Evolutionary conservation across 2,888 invertebrate species (phyloP), one percentile per base, ranked within the genome.

Genomic region (Melieria omissa): DNA sequence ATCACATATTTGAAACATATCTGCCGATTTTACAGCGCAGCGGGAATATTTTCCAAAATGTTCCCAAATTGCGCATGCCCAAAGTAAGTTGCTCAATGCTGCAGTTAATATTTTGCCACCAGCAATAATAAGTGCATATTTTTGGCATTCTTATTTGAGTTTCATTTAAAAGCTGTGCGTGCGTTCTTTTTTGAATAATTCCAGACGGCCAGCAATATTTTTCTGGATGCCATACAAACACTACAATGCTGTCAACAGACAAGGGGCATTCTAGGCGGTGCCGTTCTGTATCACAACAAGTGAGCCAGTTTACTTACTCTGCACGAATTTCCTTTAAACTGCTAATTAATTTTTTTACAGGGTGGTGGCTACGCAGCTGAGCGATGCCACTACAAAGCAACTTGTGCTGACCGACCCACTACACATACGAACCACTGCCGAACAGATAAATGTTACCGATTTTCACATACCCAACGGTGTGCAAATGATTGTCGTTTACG

Each of bases 221-320:
- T 94, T 86, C 89, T 96, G 85, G 95, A 95, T 88, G 93, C 96
- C 1, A 92, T 95, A 87, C 94, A 96, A 85, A 91, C 96, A 72
- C 87, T 97, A 74, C 95, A 96, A 81, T 91, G 93, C 78, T 95
- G 95, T 82, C 93, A 95, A 84, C 91, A 92, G 83, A 92, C 91
- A 68, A 90, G 90, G 78, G 93, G 94, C 47, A 93, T 96, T 49
- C 88, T 96, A 58, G 96, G 95, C 6, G 97, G 97, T 67, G 90
- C 93, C 66, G 89, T 97, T 71, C 89, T 97, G 73, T 96, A 95
- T 83, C 95, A 96, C 84, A 96, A 95, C 85, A 95, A 95, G 96
- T 96, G 87, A 88, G 89, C 55, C 45, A 65, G 42, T 63, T 46
- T 49, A 63, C 8, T 52, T 64, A 10, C 12, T 46, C 42, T 60